These are phyloP conservation scores for Dryobates pubescens DNA, from an alignment of 2,797 vertebrate species.

Conservation along the genomic window DNA sequence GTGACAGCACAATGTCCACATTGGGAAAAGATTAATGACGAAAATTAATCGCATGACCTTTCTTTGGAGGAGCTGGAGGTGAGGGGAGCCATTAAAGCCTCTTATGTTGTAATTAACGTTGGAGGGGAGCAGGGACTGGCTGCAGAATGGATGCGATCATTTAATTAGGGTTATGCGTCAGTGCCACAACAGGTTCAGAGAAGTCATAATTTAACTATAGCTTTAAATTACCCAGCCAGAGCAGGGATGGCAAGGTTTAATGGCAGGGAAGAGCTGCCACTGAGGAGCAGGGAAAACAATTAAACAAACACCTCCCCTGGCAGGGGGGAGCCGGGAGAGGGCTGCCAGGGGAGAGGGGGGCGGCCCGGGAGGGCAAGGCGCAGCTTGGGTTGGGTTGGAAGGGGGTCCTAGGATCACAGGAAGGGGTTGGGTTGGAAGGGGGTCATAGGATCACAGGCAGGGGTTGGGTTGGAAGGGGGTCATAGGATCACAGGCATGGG, in stretches of 20 bases:
- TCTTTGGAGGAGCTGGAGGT: constrained; percentile 93
- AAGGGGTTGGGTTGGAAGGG: too few relatives aligned
- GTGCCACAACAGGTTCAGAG: constrained; percentile 90
- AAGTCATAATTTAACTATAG: constrained; percentile 88
- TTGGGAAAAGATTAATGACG: constrained; percentile 91
- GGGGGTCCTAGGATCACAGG: background rate
- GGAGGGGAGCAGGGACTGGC: constrained; percentile 87
- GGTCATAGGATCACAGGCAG: too few relatives aligned
- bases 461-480: too few relatives aligned
- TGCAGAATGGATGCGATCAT: constrained; percentile 90
- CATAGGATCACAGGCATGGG: too few relatives aligned
- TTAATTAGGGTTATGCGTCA: constrained; percentile 95
- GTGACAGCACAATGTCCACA: constrained; percentile 90
- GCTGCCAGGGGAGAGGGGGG: background rate
- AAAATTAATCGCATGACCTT: constrained; percentile 94
- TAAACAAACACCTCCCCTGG: constrained; percentile 76
- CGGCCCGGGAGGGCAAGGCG: background rate
- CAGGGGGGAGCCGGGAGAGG: background rate
- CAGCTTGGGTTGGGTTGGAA: background rate
- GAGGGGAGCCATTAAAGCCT: constrained; percentile 94
- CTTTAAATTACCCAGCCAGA: constrained; percentile 90
- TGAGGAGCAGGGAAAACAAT: constrained; percentile 74
- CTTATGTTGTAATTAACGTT: constrained; percentile 96
- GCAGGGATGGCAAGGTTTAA: constrained; percentile 79
- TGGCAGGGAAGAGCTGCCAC: constrained; percentile 72